Base-by-base conservation (phyloP, 1,140 invertebrate genomes). In the Pinna nobilis region DNA sequence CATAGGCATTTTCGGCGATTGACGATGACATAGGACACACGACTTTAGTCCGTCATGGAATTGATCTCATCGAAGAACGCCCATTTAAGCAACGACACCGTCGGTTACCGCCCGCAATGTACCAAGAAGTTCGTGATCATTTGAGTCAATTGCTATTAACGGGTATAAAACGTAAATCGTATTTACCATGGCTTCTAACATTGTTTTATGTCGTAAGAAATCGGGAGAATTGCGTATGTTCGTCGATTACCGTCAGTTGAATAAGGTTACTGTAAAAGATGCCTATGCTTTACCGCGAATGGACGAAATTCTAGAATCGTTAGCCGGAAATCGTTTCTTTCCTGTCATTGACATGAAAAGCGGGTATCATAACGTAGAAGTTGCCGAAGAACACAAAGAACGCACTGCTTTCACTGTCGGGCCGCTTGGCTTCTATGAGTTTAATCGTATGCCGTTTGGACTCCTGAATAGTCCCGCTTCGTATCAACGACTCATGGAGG, bases 131-230 rank as follows among this genome's bases (percentile, higher is more conserved):
- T 9, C 47, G 63, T 32, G 35, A 79, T 23, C 60, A 73, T 55
- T 33, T 76, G 20, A 51, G 65, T 15, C 64, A 76, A 50, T 76
- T 79, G 77, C 23, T 79, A 13, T 60, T 69, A 11, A 37, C 55
- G 7, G 73, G 66, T 3, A 59, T 33, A 1, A 76, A 76, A 5
- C 20, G 66, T 7, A 44, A 55, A 18, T 77, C 70, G 2, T 37
- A 76, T 67, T 87, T 85, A n/a, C 85, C 90, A 28, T 92, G 90
- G 88, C 87, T 7, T 89, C 90, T 3, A 90, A 91, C 3, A 59
- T 72, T 25, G 90, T 92, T 0, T 79, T 88, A 2, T 87, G 91
- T 0, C 37, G 82, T 23, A 92, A 92, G 70, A 57, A 82, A 0
- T 82, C 91, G 76, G 89, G 88, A 7, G 74, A 79, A n/a, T 74